Percentiles rank a stretch among this genome's conserved stretches.
phyloP scores from a whole-genome alignment of 2,888 invertebrate genomes.

The Cataglyphis rosenhaueri region DNA sequence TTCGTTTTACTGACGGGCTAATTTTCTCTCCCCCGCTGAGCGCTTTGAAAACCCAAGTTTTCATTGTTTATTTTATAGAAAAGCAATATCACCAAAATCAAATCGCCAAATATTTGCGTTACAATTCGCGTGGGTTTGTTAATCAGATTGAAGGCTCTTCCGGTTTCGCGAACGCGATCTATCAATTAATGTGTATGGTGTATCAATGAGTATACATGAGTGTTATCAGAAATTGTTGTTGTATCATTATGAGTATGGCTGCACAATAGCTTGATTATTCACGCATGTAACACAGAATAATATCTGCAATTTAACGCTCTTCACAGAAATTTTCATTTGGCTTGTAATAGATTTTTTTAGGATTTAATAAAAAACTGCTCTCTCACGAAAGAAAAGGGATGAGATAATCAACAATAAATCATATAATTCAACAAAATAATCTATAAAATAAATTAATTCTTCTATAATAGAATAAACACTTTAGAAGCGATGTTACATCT shows the following conservation, averaged over 20 bases:
- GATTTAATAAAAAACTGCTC: not conserved
- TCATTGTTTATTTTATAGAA: not conserved
- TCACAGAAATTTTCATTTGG: not conserved
- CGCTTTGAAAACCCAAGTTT: not conserved
- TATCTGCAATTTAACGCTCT: not conserved
- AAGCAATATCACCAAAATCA: not conserved
- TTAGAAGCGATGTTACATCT: not conserved
- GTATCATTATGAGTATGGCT: not conserved
- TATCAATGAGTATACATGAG: not conserved
- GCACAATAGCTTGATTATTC: constrained; percentile 16
- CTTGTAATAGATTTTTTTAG: constrained; percentile 11
- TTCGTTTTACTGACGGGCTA: constrained; percentile 14
- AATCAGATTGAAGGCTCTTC: constrained; percentile 17
- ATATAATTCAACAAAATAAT: not conserved
- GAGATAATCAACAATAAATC: not conserved
- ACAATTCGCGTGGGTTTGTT: constrained; percentile 16
- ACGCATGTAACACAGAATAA: constrained; percentile 3
- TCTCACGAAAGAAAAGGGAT: not conserved
- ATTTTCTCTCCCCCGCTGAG: constrained; percentile 7
- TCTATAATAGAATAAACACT: not conserved
- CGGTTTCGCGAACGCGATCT: not conserved
- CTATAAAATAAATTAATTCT: not conserved
- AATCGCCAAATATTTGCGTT: not conserved
- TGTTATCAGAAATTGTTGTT: constrained; percentile 23
- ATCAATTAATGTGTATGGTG: not conserved